Percentiles rank a stretch among this genome's conserved stretches.
Conservation (phyloP, 2,113 vertebrate species). For the Oenanthe oenanthe region DNA sequence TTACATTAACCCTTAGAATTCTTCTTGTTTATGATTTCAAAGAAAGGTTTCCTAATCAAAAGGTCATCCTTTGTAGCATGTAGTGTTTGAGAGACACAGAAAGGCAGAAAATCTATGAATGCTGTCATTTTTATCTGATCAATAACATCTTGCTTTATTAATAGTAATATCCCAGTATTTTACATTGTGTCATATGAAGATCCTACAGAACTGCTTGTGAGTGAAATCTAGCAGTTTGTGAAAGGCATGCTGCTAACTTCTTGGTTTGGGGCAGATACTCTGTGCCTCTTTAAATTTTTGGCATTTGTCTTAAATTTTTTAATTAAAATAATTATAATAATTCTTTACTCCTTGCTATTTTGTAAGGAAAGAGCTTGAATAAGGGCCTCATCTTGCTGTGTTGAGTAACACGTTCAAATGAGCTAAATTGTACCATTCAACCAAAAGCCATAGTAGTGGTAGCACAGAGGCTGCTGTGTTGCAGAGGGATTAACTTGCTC, state of each 20-base stretch:
- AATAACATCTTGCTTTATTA: neutral
- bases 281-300: neutral
- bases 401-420: neutral
- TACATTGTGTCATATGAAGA: neutral
- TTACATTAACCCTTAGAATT: conserved; percentile 25
- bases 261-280: neutral
- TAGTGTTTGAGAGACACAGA: neutral
- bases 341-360: neutral
- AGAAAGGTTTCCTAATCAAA: neutral
- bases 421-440: neutral
- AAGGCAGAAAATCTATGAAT: neutral
- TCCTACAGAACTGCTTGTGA: neutral
- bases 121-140: neutral
- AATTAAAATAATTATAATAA: conserved; percentile 13
- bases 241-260: neutral
- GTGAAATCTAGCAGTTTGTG: neutral
- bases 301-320: neutral
- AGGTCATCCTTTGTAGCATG: neutral
- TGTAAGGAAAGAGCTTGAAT: neutral
- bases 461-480: neutral
- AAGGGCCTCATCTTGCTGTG: neutral
- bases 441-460: neutral
- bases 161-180: neutral
- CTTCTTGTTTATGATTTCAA: conserved; percentile 19
- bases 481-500: neutral